Evolutionary conservation across 2,888 invertebrate species (phyloP), one percentile per base, ranked within the genome.

Genomic region (Schizaphis graminum): DNA sequence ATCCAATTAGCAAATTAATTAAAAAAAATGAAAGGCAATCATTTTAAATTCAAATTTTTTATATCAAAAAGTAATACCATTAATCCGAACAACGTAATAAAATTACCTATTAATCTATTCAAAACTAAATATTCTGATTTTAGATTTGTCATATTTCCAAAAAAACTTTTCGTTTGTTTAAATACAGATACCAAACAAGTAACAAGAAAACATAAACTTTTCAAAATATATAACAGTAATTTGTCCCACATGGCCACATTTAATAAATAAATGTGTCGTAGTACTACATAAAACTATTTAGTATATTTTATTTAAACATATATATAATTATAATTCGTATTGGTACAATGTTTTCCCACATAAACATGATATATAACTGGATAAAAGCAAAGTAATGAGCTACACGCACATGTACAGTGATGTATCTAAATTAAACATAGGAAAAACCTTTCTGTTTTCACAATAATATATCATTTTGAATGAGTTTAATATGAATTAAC

Each of bases 381-480:
- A 56, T 10, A 84, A 91, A 91, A 84, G 56, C 57, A 7, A 47
- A 0, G 11, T 91, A 57, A 91, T 86, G 57, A 85, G 85, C 47
- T 57, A 35, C 91, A 91, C 10, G 85, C 57, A 57, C 57, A 44
- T 86, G 57, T 57, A 77, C 35, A 21, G 21, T 77, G 7, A 77
- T 77, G 35, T 77, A 77, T 7, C 21, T 35, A 13, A 47, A 47
- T n/a, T 57, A n/a, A 26, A 24, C 57, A 86, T 57, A 44, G 4
- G 24, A 41, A 56, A 86, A 91, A 57, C n/a, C n/a, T 91, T 91
- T 91, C 35, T 7, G n/a, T 91, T 56, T 85, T 56, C n/a, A 26
- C 3, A 47, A n/a, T 56, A 56, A 35, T 91, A 44, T 57, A 24
- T 91, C 44, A 57, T 57, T 57, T n/a, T 47, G 24, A 57, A 57